Conservation (phyloP, 2,888 invertebrate species). For the Oasisia sp. region DNA sequence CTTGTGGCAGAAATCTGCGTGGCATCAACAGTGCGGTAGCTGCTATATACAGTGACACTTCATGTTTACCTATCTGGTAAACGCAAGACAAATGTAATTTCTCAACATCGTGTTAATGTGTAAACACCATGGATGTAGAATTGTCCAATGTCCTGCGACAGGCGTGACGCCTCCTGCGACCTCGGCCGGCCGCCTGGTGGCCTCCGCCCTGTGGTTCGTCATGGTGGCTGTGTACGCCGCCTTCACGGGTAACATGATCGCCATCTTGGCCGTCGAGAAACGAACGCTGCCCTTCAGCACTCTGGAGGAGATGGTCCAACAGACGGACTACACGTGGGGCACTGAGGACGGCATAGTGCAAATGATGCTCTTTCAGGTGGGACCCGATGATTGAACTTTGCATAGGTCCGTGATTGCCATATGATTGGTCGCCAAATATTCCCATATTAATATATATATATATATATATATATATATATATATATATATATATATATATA, state of each 20-base stretch:
- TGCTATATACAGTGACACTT: too few relatives aligned
- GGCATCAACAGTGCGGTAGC: too few relatives aligned
- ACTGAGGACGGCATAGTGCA: slow-evolving; percentile 29
- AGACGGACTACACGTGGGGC: slow-evolving; percentile 28
- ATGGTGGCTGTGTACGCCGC: slow-evolving; percentile 19
- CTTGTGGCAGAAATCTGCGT: too few relatives aligned
- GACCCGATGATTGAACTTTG: neutral
- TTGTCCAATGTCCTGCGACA: neutral
- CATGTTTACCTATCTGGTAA: too few relatives aligned
- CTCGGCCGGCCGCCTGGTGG: neutral
- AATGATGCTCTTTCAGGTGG: slow-evolving; percentile 33
- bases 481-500: too few relatives aligned
- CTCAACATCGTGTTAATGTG: too few relatives aligned
- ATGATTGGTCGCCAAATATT: too few relatives aligned
- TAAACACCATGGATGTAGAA: too few relatives aligned
- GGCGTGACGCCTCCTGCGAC: neutral
- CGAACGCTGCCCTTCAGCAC: slow-evolving; percentile 23
- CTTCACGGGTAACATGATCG: slow-evolving; percentile 25
- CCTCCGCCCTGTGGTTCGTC: slow-evolving; percentile 17
- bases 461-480: too few relatives aligned
- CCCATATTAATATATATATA: too few relatives aligned
- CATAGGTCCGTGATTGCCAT: neutral
- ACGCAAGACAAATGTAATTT: too few relatives aligned
- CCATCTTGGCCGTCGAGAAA: slow-evolving; percentile 21
- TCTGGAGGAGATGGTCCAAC: slow-evolving; percentile 28